Evolutionary conservation across 2,113 vertebrate genomes (phyloP).

Genomic region (Petrocephalus microphthalmus): DNA sequence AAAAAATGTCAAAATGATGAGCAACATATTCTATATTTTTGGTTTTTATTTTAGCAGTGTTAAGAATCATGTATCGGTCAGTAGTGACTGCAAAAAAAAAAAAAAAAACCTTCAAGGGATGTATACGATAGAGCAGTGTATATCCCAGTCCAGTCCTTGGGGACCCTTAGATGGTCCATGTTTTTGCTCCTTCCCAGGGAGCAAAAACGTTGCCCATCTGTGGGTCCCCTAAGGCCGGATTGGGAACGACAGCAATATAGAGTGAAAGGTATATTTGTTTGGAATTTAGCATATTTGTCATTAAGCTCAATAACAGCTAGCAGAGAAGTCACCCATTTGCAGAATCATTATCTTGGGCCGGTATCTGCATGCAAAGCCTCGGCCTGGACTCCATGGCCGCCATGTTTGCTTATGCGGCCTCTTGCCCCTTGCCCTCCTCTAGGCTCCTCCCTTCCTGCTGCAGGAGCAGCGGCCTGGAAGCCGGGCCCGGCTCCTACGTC

Average conservation of each 20-base stretch:
- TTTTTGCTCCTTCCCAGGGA: background rate
- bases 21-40: background rate
- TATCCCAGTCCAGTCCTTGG: background rate
- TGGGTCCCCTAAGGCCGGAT: background rate
- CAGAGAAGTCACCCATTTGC: background rate
- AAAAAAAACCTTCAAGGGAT: background rate
- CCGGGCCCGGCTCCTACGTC: conserved; percentile 57
- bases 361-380: background rate
- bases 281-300: background rate
- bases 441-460: conserved; percentile 43
- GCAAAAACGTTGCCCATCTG: background rate
- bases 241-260: background rate
- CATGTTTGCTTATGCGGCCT: background rate
- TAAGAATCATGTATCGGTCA: background rate
- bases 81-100: background rate
- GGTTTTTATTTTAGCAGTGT: background rate
- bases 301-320: background rate
- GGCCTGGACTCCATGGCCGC: background rate
- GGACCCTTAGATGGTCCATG: background rate
- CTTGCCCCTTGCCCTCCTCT: background rate
- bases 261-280: background rate
- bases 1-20: background rate
- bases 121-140: background rate
- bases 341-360: background rate
- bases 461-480: conserved; percentile 50